A percentile compares a stretch with the other conserved stretches of the same genome.
These are phyloP conservation scores for Tragulus kanchil DNA, from an alignment of 2,113 vertebrate genomes.

Conservation along the genomic window DNA sequence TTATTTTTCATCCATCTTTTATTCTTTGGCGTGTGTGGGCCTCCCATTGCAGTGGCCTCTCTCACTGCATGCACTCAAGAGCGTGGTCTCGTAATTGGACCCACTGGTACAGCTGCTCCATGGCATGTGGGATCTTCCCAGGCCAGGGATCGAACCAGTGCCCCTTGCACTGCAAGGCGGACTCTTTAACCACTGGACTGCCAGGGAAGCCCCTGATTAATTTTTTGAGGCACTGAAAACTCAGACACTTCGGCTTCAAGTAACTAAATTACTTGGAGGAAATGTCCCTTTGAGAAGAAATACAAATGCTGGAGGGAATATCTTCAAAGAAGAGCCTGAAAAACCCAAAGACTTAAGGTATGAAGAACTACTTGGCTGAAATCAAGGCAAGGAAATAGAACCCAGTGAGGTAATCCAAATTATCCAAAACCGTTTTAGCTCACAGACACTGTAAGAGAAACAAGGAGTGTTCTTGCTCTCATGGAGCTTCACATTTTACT, in stretches of 20 bases:
- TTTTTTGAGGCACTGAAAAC: slow-evolving; percentile 56
- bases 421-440: slow-evolving; percentile 49
- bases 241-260: slow-evolving; percentile 58
- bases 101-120: too few species aligned
- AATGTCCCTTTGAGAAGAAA: slow-evolving; percentile 59
- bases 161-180: too few species aligned
- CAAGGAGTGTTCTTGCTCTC: neutral
- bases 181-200: too few species aligned
- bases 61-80: too few species aligned
- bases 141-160: too few species aligned
- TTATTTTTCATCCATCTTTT: too few species aligned
- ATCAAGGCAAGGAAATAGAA: slow-evolving; percentile 63
- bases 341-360: slow-evolving; percentile 32
- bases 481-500: slow-evolving; percentile 27
- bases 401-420: slow-evolving; percentile 6
- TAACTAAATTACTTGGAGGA: slow-evolving; percentile 65
- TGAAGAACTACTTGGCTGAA: slow-evolving; percentile 65
- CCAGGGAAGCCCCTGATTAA: slow-evolving; percentile 28
- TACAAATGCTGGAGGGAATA: slow-evolving; percentile 62
- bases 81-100: too few species aligned
- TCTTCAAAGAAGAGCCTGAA: slow-evolving; percentile 42
- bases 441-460: slow-evolving; percentile 48
- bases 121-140: too few species aligned
- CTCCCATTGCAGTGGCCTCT: too few species aligned
- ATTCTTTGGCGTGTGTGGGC: too few species aligned